Conservation (phyloP, 2,113 vertebrate species). For the Odontesthes bonariensis region DNA sequence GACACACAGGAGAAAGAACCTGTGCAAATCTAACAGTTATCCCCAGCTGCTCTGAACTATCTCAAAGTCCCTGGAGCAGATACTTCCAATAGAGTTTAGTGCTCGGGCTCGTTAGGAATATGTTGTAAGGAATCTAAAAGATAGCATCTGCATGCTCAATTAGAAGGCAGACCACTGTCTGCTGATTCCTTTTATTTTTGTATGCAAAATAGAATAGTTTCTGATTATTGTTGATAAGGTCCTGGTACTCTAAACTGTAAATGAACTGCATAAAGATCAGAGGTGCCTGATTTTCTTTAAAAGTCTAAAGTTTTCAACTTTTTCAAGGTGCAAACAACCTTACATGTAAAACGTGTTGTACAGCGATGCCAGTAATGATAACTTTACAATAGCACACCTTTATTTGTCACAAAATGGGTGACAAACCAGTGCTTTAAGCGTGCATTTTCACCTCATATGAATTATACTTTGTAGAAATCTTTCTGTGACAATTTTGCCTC, state of each 20-base stretch:
- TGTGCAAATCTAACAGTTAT: not conserved
- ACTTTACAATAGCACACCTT: not conserved
- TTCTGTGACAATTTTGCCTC: not conserved
- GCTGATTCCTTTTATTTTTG: not conserved
- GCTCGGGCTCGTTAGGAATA: slow-evolving; percentile 8
- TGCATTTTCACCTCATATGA: too few species aligned
- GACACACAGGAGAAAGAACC: slow-evolving; percentile 8
- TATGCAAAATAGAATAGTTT: not conserved
- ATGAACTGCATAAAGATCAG: too few species aligned
- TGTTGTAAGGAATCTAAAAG: slow-evolving; percentile 3
- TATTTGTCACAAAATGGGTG: too few species aligned
- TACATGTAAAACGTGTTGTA: not conserved
- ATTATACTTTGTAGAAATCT: not conserved
- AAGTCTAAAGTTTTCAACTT: not conserved
- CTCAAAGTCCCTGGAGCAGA: slow-evolving; percentile 4
- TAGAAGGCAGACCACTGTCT: not conserved
- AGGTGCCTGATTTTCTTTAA: too few species aligned
- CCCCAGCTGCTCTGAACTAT: not conserved
- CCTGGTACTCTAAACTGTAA: not conserved
- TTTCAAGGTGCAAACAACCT: not conserved
- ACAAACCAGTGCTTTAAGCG: too few species aligned
- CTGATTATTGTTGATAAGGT: not conserved
- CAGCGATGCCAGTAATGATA: not conserved
- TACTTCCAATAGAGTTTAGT: slow-evolving; percentile 3
- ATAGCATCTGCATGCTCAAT: not conserved